Conservation (phyloP, 2,113 vertebrate genomes). For the Stegostoma tigrinum region DNA sequence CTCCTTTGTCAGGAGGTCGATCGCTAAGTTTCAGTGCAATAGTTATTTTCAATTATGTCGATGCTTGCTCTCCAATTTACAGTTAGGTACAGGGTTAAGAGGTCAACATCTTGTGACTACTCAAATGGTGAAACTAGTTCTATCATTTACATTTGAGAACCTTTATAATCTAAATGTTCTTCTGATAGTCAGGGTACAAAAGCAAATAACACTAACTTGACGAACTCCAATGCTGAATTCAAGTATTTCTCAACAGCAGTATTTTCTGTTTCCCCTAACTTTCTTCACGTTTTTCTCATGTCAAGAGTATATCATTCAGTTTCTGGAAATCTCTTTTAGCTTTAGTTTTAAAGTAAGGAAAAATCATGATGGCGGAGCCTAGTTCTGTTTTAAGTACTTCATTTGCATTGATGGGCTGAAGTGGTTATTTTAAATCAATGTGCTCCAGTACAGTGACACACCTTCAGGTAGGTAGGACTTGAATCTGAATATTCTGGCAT, state of each 20-base stretch:
- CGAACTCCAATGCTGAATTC: not conserved
- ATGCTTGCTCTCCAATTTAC: not conserved
- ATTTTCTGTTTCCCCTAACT: not conserved
- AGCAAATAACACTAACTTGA: not conserved
- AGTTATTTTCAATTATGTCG: not conserved
- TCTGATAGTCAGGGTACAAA: not conserved
- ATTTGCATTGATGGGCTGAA: not conserved
- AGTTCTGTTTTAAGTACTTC: not conserved
- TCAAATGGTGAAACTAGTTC: not conserved
- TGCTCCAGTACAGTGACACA: no score
- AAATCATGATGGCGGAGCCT: not conserved
- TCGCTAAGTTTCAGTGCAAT: slow-evolving; percentile 5
- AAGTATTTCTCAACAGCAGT: slow-evolving; percentile 17
- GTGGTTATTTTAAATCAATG: no score
- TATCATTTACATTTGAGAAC: not conserved
- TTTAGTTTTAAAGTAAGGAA: not conserved
- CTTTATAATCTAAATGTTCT: not conserved
- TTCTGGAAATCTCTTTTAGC: not conserved
- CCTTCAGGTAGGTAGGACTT: no score
- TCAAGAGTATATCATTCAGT: not conserved
- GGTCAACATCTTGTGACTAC: not conserved
- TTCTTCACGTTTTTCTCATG: no score
- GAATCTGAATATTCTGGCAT: no score
- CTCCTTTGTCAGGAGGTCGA: not conserved
- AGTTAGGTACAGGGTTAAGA: not conserved